Conservation (phyloP, 2,888 invertebrate species). For the Dilophus febrilis region DNA sequence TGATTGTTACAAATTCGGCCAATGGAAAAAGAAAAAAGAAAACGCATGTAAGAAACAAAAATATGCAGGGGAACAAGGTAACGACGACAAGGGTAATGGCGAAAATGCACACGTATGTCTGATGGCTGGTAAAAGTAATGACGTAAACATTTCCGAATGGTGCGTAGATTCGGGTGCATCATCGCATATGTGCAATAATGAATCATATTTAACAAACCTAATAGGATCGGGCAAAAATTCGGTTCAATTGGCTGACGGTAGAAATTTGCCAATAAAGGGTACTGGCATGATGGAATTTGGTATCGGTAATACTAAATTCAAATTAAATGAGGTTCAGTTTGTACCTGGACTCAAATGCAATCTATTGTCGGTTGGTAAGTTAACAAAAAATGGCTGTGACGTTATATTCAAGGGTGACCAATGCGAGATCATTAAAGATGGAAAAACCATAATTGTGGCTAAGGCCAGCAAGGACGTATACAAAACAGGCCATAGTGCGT, state of each 20-base stretch:
- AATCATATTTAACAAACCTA: too few relatives aligned
- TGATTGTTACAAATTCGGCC: slow-evolving; percentile 8
- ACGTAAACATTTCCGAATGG: background rate
- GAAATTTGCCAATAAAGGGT: slow-evolving; percentile 6
- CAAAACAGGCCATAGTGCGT: background rate
- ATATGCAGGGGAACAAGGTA: slow-evolving; percentile 1
- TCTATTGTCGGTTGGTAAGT: slow-evolving; percentile 7
- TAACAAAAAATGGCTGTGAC: slow-evolving; percentile 4
- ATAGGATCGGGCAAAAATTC: too few relatives aligned
- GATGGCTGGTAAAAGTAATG: background rate
- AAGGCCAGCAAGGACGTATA: slow-evolving; percentile 4
- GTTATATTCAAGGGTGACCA: slow-evolving; percentile 1
- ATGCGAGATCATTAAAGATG: slow-evolving; percentile 1
- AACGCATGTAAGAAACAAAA: slow-evolving; percentile 3
- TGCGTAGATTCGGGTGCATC: slow-evolving; percentile 1
- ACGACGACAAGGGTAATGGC: slow-evolving; percentile 4
- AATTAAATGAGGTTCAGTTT: slow-evolving; percentile 8
- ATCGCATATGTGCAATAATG: background rate
- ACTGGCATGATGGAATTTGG: slow-evolving; percentile 7
- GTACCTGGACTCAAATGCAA: slow-evolving; percentile 10
- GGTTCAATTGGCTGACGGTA: slow-evolving; percentile 8
- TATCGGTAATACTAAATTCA: slow-evolving; percentile 1
- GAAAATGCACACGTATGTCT: background rate
- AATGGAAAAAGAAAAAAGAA: slow-evolving; percentile 5
- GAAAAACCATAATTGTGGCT: slow-evolving; percentile 1